These are phyloP conservation scores for Illadopsis cleaveri DNA, from an alignment of 2,113 vertebrate genomes.

Conservation along the genomic window DNA sequence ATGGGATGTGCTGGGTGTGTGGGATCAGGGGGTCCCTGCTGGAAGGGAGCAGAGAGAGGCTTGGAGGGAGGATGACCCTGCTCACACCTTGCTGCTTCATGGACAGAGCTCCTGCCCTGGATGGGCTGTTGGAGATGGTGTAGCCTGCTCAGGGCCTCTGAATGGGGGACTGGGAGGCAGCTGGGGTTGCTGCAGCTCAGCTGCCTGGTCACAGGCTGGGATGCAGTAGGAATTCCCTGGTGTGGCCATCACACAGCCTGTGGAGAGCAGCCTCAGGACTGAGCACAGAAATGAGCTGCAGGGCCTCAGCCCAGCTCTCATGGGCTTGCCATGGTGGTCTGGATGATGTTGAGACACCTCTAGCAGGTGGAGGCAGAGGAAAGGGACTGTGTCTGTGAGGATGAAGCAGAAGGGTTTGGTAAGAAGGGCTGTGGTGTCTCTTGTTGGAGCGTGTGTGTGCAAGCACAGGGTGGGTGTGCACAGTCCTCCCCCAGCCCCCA, in stretches of 20 bases:
- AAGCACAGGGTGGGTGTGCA: neutral
- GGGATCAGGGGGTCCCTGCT: neutral
- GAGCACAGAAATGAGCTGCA: neutral
- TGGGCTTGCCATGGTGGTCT: neutral
- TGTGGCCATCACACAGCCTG: rapidly evolving
- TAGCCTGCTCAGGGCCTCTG: neutral
- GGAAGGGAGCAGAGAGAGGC: neutral
- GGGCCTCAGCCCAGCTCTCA: neutral
- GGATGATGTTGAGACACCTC: neutral
- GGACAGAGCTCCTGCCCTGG: rapidly evolving
- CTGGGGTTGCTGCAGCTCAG: neutral
- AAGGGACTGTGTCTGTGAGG: neutral
- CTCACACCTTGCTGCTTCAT: neutral
- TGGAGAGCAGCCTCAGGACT: rapidly evolving
- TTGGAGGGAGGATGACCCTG: neutral
- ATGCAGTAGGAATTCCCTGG: rapidly evolving
- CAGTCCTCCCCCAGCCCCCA: neutral
- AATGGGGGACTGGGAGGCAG: rapidly evolving
- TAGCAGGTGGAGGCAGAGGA: neutral
- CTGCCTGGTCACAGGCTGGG: neutral
- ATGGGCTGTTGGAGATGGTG: neutral
- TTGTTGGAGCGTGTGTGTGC: neutral
- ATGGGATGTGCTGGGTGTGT: neutral
- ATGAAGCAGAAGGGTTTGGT: neutral
- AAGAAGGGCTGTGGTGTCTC: neutral